A percentile compares a stretch with the other conserved stretches of the same genome.
Evolutionary conservation across 2,797 vertebrate genomes (phyloP).

Genomic region (Pelodytes ibericus): DNA sequence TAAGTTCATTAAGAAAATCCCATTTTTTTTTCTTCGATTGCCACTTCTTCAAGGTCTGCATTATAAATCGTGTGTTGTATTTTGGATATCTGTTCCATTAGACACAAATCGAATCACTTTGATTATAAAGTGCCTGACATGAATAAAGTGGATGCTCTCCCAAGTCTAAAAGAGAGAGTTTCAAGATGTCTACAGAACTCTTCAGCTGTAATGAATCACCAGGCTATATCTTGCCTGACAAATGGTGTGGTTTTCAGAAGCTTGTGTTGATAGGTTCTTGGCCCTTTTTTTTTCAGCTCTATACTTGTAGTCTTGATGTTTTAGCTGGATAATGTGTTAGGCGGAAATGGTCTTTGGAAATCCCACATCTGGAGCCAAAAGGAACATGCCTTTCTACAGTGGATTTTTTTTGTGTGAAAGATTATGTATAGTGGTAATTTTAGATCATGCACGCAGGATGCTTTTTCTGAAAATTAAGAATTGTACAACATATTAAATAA

Average conservation of each 20-base stretch:
- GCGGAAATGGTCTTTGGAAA: slow-evolving; percentile 22
- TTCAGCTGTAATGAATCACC: slow-evolving; percentile 17
- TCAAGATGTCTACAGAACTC: neutral
- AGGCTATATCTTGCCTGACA: slow-evolving; percentile 21
- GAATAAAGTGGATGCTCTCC: neutral
- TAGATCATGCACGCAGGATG: too few relatives aligned
- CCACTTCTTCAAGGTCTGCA: too few relatives aligned
- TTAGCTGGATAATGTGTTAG: slow-evolving; percentile 21
- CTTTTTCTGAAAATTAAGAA: too few relatives aligned
- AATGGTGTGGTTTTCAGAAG: slow-evolving; percentile 40
- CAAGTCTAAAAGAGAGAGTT: neutral
- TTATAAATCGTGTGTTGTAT: neutral
- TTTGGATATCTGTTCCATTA: neutral
- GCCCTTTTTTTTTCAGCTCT: neutral
- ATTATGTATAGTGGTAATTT: neutral
- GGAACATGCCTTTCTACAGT: neutral
- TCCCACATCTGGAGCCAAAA: slow-evolving; percentile 24
- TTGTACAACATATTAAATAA: too few relatives aligned
- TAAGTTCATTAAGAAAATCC: too few relatives aligned
- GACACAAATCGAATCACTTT: neutral
- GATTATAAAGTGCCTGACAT: neutral
- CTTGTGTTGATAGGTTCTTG: slow-evolving; percentile 30
- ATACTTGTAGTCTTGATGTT: slow-evolving; percentile 4
- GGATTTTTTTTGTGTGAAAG: neutral
- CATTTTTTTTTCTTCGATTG: too few relatives aligned